Base-by-base conservation (phyloP, 2,113 vertebrate genomes). In the Rhynchopsitta pachyrhyncha region DNA sequence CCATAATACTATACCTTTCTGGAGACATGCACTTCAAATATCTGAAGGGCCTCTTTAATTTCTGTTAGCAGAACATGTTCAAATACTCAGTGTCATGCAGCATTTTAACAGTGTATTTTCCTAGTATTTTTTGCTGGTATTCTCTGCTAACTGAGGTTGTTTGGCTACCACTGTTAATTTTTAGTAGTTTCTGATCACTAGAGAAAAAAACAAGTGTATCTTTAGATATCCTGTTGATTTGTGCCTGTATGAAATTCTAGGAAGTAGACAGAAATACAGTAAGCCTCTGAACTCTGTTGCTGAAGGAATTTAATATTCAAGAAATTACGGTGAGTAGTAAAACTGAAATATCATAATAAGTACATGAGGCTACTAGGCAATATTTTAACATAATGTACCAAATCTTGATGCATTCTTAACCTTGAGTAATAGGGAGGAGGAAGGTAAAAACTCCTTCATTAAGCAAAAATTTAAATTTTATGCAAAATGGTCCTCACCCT, bases 391-490 rank as follows among this genome's bases (percentile, higher is more conserved):
- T 14, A 33, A 2, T 29, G 5, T n/a, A 73, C 9, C 17, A 70
- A 84, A 88, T 74, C 27, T 73, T 88, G 47, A 39, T 81, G 4
- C 13, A 63, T 92, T 69, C 28, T 28, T 73, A 71, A 37, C 13
- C n/a, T 46, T 29, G 11, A 68, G 4, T 6, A 3, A 3, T 49
- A 6, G 24, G 7, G 9, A 78, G 3, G 15, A 7, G 7, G 4
- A 77, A 74, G 27, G 62, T 17, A 55, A 66, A 68, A 50, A 9
- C 2, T n/a, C 6, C 3, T 29, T 59, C 12, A 2, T 82, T 73
- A 63, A 73, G 8, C 1, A 78, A 89, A 71, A 76, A 11, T 1
- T 41, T 55, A n/a, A 4, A 55, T 91, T 82, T 79, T 82, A 28
- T 59, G 4, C 16, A 4, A 88, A 85, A 64, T 60, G 3, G 3